Evolutionary conservation across 2,888 invertebrate species (phyloP).

Genomic region (Platycheirus rosarum): DNA sequence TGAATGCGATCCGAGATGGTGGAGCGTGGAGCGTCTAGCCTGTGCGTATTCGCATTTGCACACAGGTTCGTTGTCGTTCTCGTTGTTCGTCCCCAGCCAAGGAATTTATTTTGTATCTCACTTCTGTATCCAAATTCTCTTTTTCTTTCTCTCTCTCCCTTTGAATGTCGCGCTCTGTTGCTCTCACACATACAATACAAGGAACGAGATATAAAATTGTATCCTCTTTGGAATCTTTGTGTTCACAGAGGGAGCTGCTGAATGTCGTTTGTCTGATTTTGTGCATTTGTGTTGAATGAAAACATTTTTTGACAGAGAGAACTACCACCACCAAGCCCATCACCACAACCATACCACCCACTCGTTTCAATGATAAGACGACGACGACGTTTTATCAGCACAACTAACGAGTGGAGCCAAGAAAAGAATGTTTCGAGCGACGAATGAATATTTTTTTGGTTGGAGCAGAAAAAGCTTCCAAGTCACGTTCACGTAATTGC

Average conservation of each 20-base stretch:
- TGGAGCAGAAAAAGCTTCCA: conserved; percentile 40
- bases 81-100: conserved; percentile 17
- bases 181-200: conserved; percentile 58
- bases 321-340: conserved; percentile 9
- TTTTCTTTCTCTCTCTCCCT: conserved; percentile 57
- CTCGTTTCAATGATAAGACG: conserved; percentile 50
- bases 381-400: conserved; percentile 27
- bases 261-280: conserved; percentile 5
- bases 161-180: conserved; percentile 30
- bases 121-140: conserved; percentile 14
- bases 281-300: conserved; percentile 21
- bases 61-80: conserved; percentile 2
- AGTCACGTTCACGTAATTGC: conserved; percentile 63
- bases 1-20: conserved; percentile 60
- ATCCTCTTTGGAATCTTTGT: no score
- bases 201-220: no score
- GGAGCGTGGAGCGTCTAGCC: conserved; percentile 44
- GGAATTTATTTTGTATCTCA: conserved; percentile 40
- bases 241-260: no score
- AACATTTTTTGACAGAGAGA: conserved; percentile 26
- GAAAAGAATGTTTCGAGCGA: not conserved
- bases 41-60: conserved; percentile 44
- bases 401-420: not conserved
- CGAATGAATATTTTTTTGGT: conserved; percentile 36
- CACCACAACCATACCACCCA: conserved; percentile 5